These are phyloP conservation scores for Xenopus borealis DNA, from an alignment of 2,113 vertebrate genomes.

Conservation along the genomic window DNA sequence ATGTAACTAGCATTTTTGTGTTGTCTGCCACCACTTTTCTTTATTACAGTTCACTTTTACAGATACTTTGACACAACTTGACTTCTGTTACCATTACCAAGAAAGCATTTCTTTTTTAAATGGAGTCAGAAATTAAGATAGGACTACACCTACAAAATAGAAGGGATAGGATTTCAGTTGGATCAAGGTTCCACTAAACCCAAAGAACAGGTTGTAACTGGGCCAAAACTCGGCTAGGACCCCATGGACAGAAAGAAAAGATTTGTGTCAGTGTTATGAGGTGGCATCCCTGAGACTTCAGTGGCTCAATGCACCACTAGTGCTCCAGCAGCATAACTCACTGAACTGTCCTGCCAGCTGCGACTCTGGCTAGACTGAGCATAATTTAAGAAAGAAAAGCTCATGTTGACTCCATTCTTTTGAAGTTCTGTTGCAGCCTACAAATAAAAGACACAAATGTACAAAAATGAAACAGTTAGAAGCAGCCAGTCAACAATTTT, in stretches of 20 bases:
- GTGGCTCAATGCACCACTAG: constrained; percentile 92
- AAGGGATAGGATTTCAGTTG: constrained; percentile 68
- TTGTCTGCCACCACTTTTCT: constrained; percentile 59
- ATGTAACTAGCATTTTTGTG: constrained; percentile 55
- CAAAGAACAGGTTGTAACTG: constrained; percentile 68
- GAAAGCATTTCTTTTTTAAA: constrained; percentile 70
- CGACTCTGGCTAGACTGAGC: constrained; percentile 98
- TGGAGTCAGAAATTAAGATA: constrained; percentile 61
- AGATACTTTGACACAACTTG: constrained; percentile 61
- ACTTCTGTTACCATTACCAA: constrained; percentile 70
- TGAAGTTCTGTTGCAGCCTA: constrained; percentile 95
- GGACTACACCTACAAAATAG: constrained; percentile 81
- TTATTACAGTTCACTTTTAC: constrained; percentile 51
- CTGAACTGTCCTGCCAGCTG: constrained; percentile 97
- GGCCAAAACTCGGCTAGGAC: constrained; percentile 70
- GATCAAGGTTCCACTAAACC: constrained; percentile 73
- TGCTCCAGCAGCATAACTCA: constrained; percentile 96
- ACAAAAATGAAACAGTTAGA: too few relatives aligned
- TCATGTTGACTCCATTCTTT: constrained; percentile 96
- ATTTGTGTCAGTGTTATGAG: constrained; percentile 61
- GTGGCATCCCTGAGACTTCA: constrained; percentile 75
- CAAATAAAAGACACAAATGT: constrained; percentile 29
- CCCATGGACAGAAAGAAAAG: constrained; percentile 58
- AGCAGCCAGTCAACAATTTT: too few relatives aligned
- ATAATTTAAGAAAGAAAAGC: constrained; percentile 98